These are phyloP conservation scores for Xerus rutilus DNA, from an alignment of 2,797 vertebrate species.

Conservation along the genomic window DNA sequence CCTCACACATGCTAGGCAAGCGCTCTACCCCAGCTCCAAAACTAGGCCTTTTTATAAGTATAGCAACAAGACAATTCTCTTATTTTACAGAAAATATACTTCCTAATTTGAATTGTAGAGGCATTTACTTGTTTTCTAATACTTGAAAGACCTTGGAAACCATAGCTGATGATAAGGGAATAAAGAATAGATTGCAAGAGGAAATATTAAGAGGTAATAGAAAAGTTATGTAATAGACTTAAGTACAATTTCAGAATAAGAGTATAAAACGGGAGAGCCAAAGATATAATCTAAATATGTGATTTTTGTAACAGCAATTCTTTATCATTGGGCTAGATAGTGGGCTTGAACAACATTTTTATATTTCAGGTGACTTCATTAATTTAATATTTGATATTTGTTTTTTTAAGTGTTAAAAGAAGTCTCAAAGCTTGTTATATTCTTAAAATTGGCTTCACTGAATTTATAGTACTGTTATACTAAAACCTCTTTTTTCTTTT, in stretches of 20 bases:
- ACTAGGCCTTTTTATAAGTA: neutral
- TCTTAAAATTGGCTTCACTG: neutral
- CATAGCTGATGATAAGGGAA: neutral
- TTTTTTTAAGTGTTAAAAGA: constrained; percentile 1
- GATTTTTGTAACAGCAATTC: neutral
- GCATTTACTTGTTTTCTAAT: neutral
- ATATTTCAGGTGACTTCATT: neutral
- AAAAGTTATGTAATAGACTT: neutral
- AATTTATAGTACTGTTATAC: neutral
- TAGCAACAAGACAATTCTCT: neutral
- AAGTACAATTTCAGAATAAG: neutral
- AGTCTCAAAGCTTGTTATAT: neutral
- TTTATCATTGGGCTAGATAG: neutral
- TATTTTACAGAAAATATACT: neutral
- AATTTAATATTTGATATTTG: neutral
- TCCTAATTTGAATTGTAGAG: constrained; percentile 12
- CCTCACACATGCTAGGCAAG: neutral
- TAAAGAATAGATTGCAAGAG: neutral
- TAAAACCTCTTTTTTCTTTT: neutral
- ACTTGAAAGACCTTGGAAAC: neutral
- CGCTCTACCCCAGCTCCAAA: neutral
- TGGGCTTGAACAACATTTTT: neutral
- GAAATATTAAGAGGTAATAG: neutral
- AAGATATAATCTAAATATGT: neutral
- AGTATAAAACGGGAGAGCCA: neutral